phyloP scores from a whole-genome alignment of 2,797 vertebrate genomes.

The Macropus fuliginosus region DNA sequence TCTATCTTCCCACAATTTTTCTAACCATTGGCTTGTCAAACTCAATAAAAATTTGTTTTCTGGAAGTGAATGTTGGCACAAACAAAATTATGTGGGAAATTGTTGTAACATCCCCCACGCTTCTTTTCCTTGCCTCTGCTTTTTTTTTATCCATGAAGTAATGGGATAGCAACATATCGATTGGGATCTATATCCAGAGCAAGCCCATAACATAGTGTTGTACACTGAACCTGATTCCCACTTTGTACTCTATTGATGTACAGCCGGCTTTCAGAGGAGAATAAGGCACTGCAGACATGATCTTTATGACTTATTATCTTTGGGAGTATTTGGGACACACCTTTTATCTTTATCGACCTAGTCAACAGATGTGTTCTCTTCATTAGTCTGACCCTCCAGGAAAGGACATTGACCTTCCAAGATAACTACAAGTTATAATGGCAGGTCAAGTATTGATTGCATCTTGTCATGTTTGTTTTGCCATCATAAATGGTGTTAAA shows the following conservation, averaged over 20 bases:
- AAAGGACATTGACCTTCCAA: not conserved
- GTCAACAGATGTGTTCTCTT: not conserved
- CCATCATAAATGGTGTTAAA: not conserved
- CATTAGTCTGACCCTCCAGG: not conserved
- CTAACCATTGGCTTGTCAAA: not conserved
- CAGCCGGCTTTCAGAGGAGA: not conserved
- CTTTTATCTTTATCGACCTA: not conserved
- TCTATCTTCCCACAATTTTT: not conserved
- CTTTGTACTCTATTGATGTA: not conserved
- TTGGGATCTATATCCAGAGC: not conserved
- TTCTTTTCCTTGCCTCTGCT: not conserved
- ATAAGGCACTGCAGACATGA: no score
- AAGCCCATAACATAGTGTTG: not conserved
- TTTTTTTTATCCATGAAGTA: not conserved
- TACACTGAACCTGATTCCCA: not conserved
- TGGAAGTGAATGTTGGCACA: not conserved
- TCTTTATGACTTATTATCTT: not conserved
- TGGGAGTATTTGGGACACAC: not conserved
- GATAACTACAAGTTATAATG: not conserved
- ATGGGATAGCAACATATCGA: not conserved
- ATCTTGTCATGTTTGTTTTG: not conserved
- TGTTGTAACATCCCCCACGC: not conserved
- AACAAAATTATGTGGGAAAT: not conserved
- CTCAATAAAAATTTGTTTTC: not conserved
- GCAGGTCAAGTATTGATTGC: not conserved